Conservation (phyloP, 2,797 vertebrate genomes). For the Sebastes elongatus region DNA sequence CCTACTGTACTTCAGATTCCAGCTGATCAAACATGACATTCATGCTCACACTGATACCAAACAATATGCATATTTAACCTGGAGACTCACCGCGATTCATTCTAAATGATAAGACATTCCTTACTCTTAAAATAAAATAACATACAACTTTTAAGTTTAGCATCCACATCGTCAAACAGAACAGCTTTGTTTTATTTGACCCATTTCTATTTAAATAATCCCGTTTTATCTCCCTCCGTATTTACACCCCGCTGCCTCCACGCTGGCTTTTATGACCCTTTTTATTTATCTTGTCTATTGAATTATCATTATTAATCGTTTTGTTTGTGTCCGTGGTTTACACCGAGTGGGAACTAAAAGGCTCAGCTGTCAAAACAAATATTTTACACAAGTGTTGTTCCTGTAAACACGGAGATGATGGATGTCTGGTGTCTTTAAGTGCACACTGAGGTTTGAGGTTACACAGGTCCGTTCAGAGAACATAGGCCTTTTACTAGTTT, state of each 20-base stretch:
- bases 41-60: not conserved
- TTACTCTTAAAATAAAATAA: not conserved
- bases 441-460: constrained; percentile 11
- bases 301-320: constrained; percentile 12
- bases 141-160: not conserved
- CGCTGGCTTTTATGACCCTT: not conserved
- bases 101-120: not conserved
- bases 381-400: not conserved
- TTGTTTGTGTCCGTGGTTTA: constrained; percentile 8
- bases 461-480: not conserved
- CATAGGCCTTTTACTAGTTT: not conserved
- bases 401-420: not conserved
- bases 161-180: not conserved
- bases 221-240: not conserved
- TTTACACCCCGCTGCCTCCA: not conserved
- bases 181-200: not conserved
- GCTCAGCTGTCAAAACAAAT: constrained; percentile 18
- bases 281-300: constrained; percentile 2
- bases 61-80: not conserved
- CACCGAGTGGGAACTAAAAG: constrained; percentile 8
- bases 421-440: not conserved
- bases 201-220: not conserved
- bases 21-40: not conserved
- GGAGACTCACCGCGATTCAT: not conserved
- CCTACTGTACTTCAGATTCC: not conserved